These are phyloP conservation scores for Rhincodon typus DNA, from an alignment of 2,797 vertebrate species.

Conservation along the genomic window DNA sequence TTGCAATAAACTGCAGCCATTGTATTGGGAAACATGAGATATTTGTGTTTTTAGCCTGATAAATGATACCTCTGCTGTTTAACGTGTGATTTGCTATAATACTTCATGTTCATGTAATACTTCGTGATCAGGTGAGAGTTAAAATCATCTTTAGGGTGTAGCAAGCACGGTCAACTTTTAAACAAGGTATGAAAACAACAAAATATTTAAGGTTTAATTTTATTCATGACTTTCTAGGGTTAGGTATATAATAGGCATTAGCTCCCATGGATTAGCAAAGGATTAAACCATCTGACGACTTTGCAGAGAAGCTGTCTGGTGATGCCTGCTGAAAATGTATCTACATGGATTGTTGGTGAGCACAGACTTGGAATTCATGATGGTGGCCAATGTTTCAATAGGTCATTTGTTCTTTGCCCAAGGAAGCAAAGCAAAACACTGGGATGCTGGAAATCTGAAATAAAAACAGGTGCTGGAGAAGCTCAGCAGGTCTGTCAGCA, in stretches of 20 bases:
- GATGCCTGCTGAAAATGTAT: neutral
- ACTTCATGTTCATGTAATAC: neutral
- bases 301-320: neutral
- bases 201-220: slow-evolving; percentile 52
- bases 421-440: neutral
- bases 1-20: slow-evolving; percentile 48
- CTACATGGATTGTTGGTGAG: neutral
- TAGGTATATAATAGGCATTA: neutral
- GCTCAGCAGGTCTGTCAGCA: neutral
- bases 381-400: neutral
- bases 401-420: neutral
- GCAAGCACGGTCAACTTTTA: slow-evolving; percentile 44
- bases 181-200: slow-evolving; percentile 53
- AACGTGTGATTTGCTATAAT: neutral
- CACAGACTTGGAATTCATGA: neutral
- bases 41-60: slow-evolving; percentile 19
- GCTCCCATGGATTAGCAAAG: neutral
- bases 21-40: slow-evolving; percentile 47
- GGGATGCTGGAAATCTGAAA: neutral
- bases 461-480: neutral
- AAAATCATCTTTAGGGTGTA: slow-evolving; percentile 40
- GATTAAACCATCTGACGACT: neutral
- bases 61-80: neutral
- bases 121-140: slow-evolving; percentile 19
- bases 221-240: neutral